These are phyloP conservation scores for Sceloporus tristichus DNA, from an alignment of 2,113 vertebrate species.

Conservation along the genomic window DNA sequence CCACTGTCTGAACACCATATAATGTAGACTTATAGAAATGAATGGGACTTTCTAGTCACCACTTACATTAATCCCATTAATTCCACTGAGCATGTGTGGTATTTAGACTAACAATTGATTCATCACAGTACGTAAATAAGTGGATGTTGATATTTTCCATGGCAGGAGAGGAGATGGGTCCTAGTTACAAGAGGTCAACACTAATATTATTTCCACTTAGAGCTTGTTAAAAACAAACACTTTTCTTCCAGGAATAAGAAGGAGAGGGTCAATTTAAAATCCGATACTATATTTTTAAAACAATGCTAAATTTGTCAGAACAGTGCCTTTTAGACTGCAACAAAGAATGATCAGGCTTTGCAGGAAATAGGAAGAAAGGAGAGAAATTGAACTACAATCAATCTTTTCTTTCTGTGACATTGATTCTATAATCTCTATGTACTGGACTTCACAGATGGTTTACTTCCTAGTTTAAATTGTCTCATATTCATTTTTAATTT, in stretches of 20 bases:
- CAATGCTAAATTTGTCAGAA: background rate
- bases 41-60: no score
- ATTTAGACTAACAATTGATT: background rate
- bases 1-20: no score
- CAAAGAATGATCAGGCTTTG: constrained; percentile 22
- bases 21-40: no score
- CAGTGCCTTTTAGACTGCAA: background rate
- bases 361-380: background rate
- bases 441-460: constrained; percentile 62
- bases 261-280: background rate
- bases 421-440: constrained; percentile 46
- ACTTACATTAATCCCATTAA: no score
- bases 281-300: background rate
- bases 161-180: background rate
- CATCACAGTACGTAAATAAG: background rate
- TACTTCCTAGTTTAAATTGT: constrained; percentile 48
- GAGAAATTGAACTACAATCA: constrained; percentile 53
- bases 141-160: background rate
- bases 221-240: background rate
- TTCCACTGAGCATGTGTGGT: background rate
- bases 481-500: constrained; percentile 62
- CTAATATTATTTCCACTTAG: background rate
- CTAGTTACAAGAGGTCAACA: background rate
- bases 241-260: background rate
- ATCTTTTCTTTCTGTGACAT: constrained; percentile 29